phyloP scores from a whole-genome alignment of 2,888 invertebrate genomes.

The Lissonota sp. region DNA sequence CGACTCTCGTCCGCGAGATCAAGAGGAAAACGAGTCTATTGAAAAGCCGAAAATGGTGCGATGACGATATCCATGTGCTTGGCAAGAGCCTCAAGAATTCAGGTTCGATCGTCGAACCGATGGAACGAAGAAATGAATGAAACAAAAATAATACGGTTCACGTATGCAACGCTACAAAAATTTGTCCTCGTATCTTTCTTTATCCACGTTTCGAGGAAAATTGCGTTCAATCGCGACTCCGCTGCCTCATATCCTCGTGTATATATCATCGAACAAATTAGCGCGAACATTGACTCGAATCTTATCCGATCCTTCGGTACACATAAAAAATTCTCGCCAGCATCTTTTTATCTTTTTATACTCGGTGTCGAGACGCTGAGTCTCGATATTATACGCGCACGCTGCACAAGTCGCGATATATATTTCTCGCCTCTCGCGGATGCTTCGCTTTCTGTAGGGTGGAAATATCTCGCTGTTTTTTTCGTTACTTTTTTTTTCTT shows the following conservation, averaged over 20 bases:
- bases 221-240: too few species aligned
- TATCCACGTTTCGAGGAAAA: not conserved
- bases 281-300: slow-evolving; percentile 31
- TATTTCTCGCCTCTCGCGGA: slow-evolving; percentile 26
- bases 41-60: slow-evolving; percentile 45
- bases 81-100: slow-evolving; percentile 25
- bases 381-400: too few species aligned
- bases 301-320: slow-evolving; percentile 30
- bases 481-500: not conserved
- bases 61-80: slow-evolving; percentile 49
- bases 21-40: too few species aligned
- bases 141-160: slow-evolving; percentile 38
- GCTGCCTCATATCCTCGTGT: not conserved
- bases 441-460: too few species aligned
- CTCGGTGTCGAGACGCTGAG: too few species aligned
- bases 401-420: too few species aligned
- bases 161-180: not conserved
- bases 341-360: too few species aligned
- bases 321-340: too few species aligned
- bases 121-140: slow-evolving; percentile 8
- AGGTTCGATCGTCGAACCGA: slow-evolving; percentile 34
- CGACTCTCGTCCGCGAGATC: too few species aligned
- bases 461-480: too few species aligned
- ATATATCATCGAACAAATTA: slow-evolving; percentile 23
- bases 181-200: not conserved